Evolutionary conservation across 2,888 invertebrate species (phyloP).

Genomic region (Polydrusus cervinus): DNA sequence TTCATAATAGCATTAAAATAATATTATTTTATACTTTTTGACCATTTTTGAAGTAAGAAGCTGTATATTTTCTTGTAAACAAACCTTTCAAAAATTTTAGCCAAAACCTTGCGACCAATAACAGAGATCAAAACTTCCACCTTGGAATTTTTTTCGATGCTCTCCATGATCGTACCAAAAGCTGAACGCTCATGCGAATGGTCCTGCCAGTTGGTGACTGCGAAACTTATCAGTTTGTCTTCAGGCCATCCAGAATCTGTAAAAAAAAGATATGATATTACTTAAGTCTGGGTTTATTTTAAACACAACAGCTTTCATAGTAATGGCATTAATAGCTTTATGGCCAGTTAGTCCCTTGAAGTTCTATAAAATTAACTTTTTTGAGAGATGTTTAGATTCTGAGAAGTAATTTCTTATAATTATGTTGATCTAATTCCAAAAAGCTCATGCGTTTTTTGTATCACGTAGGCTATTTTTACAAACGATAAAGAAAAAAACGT

Average conservation of each 20-base stretch:
- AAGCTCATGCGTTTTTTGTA: no score
- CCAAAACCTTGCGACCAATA: slow-evolving; percentile 73
- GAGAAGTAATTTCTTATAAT: no score
- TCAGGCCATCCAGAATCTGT: slow-evolving; percentile 64
- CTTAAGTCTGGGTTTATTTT: background rate
- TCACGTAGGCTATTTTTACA: no score
- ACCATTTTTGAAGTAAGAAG: no score
- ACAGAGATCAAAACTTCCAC: slow-evolving; percentile 73
- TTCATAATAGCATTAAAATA: no score
- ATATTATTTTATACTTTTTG: no score
- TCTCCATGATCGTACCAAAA: slow-evolving; percentile 54
- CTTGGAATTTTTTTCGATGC: slow-evolving; percentile 62
- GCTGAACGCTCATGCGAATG: slow-evolving; percentile 63
- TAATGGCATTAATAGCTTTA: background rate
- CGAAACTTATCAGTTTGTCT: slow-evolving; percentile 67
- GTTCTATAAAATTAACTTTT: no score
- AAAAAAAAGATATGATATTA: slow-evolving; percentile 15
- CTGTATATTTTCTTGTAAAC: no score
- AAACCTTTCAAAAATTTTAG: slow-evolving; percentile 75
- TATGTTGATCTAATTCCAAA: no score
- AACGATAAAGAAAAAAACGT: no score
- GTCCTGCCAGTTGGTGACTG: slow-evolving; percentile 71
- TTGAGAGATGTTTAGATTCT: no score
- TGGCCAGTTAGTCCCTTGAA: no score
- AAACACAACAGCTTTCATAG: background rate